phyloP scores from a whole-genome alignment of 2,888 invertebrate genomes.

The Ichneumoninae sp. region DNA sequence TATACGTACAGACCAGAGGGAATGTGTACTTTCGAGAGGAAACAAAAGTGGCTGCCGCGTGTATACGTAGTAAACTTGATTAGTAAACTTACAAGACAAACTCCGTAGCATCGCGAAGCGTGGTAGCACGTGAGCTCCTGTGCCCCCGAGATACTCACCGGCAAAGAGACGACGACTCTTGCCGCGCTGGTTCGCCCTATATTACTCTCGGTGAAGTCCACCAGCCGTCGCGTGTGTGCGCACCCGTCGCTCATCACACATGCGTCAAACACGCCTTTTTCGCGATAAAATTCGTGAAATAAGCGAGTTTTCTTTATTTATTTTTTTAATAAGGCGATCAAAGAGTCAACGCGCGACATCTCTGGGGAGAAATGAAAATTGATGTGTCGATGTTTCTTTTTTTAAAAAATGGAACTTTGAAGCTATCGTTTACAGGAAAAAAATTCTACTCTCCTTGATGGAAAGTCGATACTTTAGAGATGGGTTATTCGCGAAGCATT shows the following conservation, averaged over 20 bases:
- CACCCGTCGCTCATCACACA: neutral
- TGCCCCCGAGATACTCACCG: conserved; percentile 22
- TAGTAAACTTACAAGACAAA: conserved; percentile 66
- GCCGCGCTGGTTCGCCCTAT: neutral
- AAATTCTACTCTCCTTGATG: conserved; percentile 10
- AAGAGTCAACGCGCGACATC: neutral
- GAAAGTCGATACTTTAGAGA: neutral
- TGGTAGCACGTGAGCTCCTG: conserved; percentile 46
- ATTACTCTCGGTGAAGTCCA: conserved; percentile 44
- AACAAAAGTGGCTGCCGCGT: conserved; percentile 55
- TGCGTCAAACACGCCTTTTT: neutral
- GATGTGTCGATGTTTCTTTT: neutral
- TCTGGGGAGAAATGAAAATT: neutral
- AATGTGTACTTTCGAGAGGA: conserved; percentile 40
- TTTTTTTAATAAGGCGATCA: neutral
- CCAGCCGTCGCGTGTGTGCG: neutral
- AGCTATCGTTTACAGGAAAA: neutral
- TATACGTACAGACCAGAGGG: neutral
- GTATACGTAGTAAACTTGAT: conserved; percentile 65
- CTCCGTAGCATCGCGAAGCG: conserved; percentile 40
- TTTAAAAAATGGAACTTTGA: neutral
- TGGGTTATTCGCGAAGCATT: conserved; percentile 11
- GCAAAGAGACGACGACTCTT: conserved; percentile 37
- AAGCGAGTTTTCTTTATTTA: neutral
- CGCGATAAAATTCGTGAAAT: neutral